These are phyloP conservation scores for Rhorus exstirpatorius DNA, from an alignment of 2,888 invertebrate species.

Conservation along the genomic window DNA sequence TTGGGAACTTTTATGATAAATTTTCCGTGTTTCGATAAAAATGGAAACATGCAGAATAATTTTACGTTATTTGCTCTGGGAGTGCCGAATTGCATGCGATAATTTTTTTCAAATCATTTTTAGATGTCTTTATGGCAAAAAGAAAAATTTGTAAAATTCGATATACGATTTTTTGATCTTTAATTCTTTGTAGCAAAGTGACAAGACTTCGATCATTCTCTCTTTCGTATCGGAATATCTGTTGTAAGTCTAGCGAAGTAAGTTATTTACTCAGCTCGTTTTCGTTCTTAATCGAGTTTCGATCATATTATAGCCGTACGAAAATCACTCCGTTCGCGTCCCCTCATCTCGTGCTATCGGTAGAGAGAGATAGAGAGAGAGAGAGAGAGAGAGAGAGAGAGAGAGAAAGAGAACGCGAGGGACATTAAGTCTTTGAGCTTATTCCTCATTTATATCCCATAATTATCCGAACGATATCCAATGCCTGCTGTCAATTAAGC, in stretches of 20 bases:
- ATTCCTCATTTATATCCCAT: conserved; percentile 70
- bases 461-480: conserved; percentile 72
- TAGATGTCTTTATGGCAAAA: too few relatives aligned
- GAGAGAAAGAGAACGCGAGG: conserved; percentile 3
- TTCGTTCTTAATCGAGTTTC: conserved; percentile 62
- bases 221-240: conserved; percentile 17
- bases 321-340: conserved; percentile 34
- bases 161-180: too few relatives aligned
- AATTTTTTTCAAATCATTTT: too few relatives aligned
- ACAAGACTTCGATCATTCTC: neutral
- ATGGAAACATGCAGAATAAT: too few relatives aligned
- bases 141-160: too few relatives aligned
- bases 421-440: conserved; percentile 52
- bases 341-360: conserved; percentile 33
- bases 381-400: conserved; percentile 23
- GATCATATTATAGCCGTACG: conserved; percentile 46
- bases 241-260: conserved; percentile 29
- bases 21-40: too few relatives aligned
- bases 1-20: too few relatives aligned
- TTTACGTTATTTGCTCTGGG: too few relatives aligned
- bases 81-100: too few relatives aligned
- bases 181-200: too few relatives aligned
- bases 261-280: conserved; percentile 48
- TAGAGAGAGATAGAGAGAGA: neutral
- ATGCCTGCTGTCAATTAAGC: conserved; percentile 74